Conservation (phyloP, 1,140 invertebrate genomes). For the Lethrus apterus region DNA sequence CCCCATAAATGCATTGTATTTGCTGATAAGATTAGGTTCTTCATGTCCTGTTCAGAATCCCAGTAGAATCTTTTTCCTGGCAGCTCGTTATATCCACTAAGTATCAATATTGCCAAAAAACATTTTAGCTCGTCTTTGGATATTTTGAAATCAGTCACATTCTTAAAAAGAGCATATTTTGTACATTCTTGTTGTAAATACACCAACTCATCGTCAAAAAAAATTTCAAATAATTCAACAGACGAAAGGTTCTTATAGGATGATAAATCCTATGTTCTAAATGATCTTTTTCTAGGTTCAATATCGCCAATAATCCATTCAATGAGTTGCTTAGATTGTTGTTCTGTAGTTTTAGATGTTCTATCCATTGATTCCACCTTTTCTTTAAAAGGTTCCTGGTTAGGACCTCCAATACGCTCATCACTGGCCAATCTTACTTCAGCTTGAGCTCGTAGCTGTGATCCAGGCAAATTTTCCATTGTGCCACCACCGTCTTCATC, state of each 20-base stretch:
- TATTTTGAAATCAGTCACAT: slow-evolving; percentile 30
- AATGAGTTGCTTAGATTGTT: too few relatives aligned
- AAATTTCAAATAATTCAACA: neutral
- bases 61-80: slow-evolving; percentile 33
- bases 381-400: neutral
- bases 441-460: slow-evolving; percentile 17
- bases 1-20: slow-evolving; percentile 38
- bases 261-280: too few relatives aligned
- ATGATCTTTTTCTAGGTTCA: too few relatives aligned
- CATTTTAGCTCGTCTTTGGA: slow-evolving; percentile 28
- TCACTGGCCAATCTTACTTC: neutral
- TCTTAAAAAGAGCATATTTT: slow-evolving; percentile 29
- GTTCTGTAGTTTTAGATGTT: too few relatives aligned
- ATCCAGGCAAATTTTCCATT: slow-evolving; percentile 19
- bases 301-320: too few relatives aligned
- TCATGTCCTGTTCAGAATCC: slow-evolving; percentile 33
- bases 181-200: neutral
- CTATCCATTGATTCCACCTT: neutral
- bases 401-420: neutral
- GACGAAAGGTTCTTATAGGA: too few relatives aligned
- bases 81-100: slow-evolving; percentile 34
- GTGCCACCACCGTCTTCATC: slow-evolving; percentile 20
- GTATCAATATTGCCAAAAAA: slow-evolving; percentile 33
- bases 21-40: slow-evolving; percentile 16
- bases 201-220: slow-evolving; percentile 2